Base-by-base conservation (phyloP, 2,797 vertebrate genomes). In the Rhyacichthys aspro region DNA sequence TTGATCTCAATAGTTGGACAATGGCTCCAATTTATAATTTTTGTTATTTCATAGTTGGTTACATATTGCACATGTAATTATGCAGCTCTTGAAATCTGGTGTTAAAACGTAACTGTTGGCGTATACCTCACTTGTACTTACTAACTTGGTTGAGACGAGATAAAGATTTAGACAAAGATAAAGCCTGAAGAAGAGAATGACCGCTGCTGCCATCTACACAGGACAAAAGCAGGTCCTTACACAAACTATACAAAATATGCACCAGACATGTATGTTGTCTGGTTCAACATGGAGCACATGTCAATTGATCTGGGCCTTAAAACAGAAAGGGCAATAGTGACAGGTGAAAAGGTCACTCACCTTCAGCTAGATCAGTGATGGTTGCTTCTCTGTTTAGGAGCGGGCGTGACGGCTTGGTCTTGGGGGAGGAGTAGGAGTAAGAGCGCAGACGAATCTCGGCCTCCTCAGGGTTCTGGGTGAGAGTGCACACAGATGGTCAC, bases 371-470 rank as follows among this genome's bases (percentile, higher is more conserved):
- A 73, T 94, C 90, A 43, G 81, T 69, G 69, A 89, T 56, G 60
- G 91, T 54, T 5, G 92, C 88, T 34, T 98, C 93, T 43, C 63
- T 88, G 78, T 88, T 88, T 79, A 94, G 80, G 37, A 84, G 81
- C 1, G 93, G 82, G 57, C 93, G 92, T 56, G 92, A 90, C 9
- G 90, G 83, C 65, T 92, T 93, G 23, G 92, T 86, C 89, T 97
- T 99, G 54, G 96, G 94, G 0, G 96, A 95, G 12, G 96, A 96
- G 86, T 93, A 98, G 39, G 97, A 99, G 76, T 99, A 98, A 10
- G 97, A 99, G 53, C 97, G 96, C 5, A 94, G 94, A 10, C 97
- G 95, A 47, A 94, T 73, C 44, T 95, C 96, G 2, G 90, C 85
- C 28, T 90, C 82, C 57, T 91, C 65, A 1, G 82, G 81, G 67